Evolutionary conservation across 2,797 vertebrate species (phyloP).

Genomic region (Periparus ater): DNA sequence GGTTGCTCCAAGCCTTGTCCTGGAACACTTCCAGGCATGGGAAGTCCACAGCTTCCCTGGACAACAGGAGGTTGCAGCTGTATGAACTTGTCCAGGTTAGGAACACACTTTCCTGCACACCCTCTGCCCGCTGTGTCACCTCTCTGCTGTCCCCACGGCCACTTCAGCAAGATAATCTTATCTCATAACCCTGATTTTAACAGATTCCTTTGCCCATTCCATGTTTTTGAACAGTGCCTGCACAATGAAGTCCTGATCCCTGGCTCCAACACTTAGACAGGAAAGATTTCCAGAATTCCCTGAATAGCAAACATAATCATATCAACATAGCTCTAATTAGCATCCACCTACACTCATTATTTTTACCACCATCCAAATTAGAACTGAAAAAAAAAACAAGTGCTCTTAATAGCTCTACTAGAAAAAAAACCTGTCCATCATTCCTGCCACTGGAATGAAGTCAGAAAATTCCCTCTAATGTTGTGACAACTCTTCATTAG

Average conservation of each 20-base stretch:
- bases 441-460: not conserved
- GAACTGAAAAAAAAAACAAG: constrained; percentile 1
- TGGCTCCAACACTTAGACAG: not conserved
- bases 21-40: not conserved
- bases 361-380: constrained; percentile 28
- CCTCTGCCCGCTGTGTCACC: not conserved
- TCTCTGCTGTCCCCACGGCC: not conserved
- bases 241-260: not conserved
- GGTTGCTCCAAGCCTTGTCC: not conserved
- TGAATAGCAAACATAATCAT: constrained; percentile 38
- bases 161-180: not conserved
- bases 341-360: constrained; percentile 35
- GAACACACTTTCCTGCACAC: not conserved
- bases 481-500: constrained; percentile 23
- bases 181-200: not conserved
- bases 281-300: constrained; percentile 31
- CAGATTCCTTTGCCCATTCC: not conserved
- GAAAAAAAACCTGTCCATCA: not conserved
- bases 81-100: not conserved
- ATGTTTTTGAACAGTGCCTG: not conserved
- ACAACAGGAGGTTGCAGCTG: rapidly evolving
- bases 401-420: not conserved
- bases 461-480: constrained; percentile 64
- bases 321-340: constrained; percentile 47
- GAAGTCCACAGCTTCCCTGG: not conserved